phyloP scores from a whole-genome alignment of 92 coral and sea anemone species.

The Diadumene lineata region DNA sequence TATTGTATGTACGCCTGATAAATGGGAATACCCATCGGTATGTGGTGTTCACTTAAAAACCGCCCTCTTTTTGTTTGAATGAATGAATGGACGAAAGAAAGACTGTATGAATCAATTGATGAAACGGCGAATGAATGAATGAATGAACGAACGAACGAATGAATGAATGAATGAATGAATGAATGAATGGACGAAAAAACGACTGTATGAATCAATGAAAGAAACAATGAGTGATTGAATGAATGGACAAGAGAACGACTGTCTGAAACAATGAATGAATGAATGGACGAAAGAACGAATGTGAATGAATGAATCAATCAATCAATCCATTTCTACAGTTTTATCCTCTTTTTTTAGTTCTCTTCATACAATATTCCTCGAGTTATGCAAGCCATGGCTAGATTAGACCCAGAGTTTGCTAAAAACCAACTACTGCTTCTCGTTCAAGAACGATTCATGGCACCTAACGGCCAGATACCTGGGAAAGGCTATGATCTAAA shows the following conservation, averaged over 20 bases:
- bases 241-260: background rate
- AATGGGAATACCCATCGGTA: constrained; percentile 94
- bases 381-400: constrained; percentile 77
- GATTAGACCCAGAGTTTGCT: constrained; percentile 83
- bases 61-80: too few relatives aligned
- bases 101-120: background rate
- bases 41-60: constrained; percentile 9
- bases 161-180: background rate
- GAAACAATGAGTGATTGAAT: background rate
- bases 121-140: background rate
- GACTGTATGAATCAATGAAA: background rate
- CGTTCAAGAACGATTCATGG: constrained; percentile 80
- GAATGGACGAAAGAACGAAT: background rate
- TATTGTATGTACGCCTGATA: constrained; percentile 82
- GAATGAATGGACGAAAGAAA: background rate
- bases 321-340: background rate
- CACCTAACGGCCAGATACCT: constrained; percentile 84
- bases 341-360: constrained; percentile 37
- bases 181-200: background rate
- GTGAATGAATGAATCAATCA: background rate
- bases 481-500: constrained; percentile 71
- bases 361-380: constrained; percentile 79
- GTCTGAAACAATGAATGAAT: background rate
- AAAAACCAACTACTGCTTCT: constrained; percentile 76
- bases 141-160: background rate